These are phyloP conservation scores for Picathartes gymnocephalus DNA, from an alignment of 2,113 vertebrate species.

Conservation along the genomic window DNA sequence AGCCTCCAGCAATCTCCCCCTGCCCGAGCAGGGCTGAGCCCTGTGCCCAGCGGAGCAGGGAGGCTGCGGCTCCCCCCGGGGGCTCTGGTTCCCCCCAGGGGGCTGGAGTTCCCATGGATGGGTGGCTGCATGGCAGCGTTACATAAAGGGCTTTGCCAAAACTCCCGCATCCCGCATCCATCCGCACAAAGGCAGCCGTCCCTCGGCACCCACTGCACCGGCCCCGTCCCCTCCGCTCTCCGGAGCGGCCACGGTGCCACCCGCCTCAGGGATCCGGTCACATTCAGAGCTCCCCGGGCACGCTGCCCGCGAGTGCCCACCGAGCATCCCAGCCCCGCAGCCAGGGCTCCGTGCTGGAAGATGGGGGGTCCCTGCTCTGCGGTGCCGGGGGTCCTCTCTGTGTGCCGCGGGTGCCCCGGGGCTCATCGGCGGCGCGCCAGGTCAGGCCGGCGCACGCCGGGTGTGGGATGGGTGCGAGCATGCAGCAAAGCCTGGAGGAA, in stretches of 20 bases:
- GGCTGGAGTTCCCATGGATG: background rate
- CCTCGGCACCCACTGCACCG: background rate
- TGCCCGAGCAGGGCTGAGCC: background rate
- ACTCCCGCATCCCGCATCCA: background rate
- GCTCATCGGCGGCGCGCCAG: background rate
- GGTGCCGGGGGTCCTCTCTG: background rate
- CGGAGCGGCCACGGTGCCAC: background rate
- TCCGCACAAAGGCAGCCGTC: background rate
- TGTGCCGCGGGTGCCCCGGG: background rate
- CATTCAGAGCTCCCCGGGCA: background rate
- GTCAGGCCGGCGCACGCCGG: constrained; percentile 10
- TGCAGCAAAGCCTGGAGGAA: background rate
- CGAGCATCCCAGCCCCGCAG: background rate
- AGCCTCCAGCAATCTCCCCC: background rate
- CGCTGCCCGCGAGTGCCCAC: background rate
- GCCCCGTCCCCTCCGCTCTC: background rate
- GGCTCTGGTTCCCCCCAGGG: background rate
- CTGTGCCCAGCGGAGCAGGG: background rate
- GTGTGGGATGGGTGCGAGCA: background rate
- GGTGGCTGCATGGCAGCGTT: background rate
- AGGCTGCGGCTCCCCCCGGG: background rate
- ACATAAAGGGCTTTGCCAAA: background rate
- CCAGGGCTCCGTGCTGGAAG: background rate
- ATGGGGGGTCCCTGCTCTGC: accelerated
- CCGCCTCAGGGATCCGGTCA: background rate